Evolutionary conservation across 2,113 vertebrate species (phyloP), one percentile per base, ranked within the genome.

Genomic region (Apaloderma vittatum): DNA sequence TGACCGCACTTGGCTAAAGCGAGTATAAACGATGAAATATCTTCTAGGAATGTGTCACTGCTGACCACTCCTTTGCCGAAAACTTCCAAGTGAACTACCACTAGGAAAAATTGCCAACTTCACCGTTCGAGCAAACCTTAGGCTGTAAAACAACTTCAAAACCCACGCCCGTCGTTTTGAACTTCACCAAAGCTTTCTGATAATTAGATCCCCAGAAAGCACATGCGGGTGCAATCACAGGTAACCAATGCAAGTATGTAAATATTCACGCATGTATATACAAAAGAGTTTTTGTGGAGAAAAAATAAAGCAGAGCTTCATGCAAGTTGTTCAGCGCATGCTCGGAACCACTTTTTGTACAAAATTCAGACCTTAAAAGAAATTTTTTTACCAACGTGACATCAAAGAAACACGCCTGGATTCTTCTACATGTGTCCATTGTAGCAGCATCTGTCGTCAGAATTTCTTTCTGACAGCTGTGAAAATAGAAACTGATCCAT

Each of bases 351-450:
- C 57, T 70, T 2, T 3, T 2, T 3, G 37, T 17, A 20, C 3
- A 37, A 51, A 81, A 89, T 59, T 21, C 1, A 1, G 11, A 21
- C 18, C 12, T 51, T 66, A 15, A 12, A 6, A 57, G 68, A 57
- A 68, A 8, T 7, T 3, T 6, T n/a, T 49, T 43, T 43, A 36
- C 16, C 77, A 20, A 57, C 12, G 7, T 3, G 21, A 29, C 27
- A 74, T 67, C 2, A 71, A 20, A 79, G 49, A 48, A 79, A 63
- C 4, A 21, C 2, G 24, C 12, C 13, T 62, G 43, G 23, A 67
- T 75, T 67, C 40, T 36, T 59, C 59, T 12, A 7, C 21, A 3
- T 0, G 1, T 3, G 16, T 21, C 49, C 61, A 55, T 0, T 29
- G 15, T 5, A 67, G 58, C 1, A 32, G 29, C 45, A 71, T 8